Conservation (phyloP, 2,797 vertebrate species). For the Phalloptychus januarius region DNA sequence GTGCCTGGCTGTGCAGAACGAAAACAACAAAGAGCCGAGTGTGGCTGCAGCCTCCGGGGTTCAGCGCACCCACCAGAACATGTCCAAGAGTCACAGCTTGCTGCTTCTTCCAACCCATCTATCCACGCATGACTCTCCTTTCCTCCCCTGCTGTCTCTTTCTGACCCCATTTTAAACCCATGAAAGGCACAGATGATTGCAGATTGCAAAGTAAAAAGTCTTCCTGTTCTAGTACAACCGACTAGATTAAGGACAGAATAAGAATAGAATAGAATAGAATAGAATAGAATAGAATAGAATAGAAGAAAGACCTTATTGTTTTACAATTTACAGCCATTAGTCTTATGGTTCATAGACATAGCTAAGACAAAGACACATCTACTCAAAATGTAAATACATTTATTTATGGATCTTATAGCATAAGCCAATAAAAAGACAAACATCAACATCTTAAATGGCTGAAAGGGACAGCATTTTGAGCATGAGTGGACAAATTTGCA, state of each 20-base stretch:
- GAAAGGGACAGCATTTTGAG: neutral
- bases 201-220: slow-evolving; percentile 38
- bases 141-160: slow-evolving; percentile 49
- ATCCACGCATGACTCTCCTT: slow-evolving; percentile 67
- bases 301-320: neutral
- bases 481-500: neutral
- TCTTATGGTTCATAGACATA: neutral
- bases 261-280: slow-evolving; percentile 1
- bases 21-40: slow-evolving; percentile 86
- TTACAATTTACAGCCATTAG: neutral
- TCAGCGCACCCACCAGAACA: slow-evolving; percentile 80
- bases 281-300: neutral
- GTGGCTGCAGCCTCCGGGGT: slow-evolving; percentile 82
- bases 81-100: slow-evolving; percentile 82
- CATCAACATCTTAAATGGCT: slow-evolving; percentile 12
- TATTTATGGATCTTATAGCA: too few species aligned
- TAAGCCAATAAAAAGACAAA: slow-evolving; percentile 18
- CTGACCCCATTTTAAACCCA: slow-evolving; percentile 58
- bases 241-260: slow-evolving; percentile 5
- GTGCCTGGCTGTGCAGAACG: slow-evolving; percentile 79
- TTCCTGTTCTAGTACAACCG: slow-evolving; percentile 6
- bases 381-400: slow-evolving; percentile 1
- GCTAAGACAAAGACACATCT: neutral
- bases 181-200: slow-evolving; percentile 47
- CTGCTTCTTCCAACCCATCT: slow-evolving; percentile 75